A percentile compares a stretch with the other conserved stretches of the same genome.
phyloP scores from a whole-genome alignment of 2,113 vertebrate species.

The Eurystomus gularis region DNA sequence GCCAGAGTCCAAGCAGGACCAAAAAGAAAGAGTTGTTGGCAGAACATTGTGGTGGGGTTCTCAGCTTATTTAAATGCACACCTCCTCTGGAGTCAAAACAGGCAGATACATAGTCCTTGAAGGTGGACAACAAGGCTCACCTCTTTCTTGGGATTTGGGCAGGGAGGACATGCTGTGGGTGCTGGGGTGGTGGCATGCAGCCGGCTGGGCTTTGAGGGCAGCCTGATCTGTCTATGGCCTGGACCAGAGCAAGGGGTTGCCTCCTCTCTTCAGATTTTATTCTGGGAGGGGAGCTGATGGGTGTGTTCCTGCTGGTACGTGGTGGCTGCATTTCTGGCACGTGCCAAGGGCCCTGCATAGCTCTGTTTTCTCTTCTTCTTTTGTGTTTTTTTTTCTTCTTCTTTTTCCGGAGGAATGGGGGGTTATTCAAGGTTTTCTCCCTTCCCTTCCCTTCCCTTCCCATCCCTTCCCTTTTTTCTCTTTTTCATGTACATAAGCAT shows the following conservation, averaged over 20 bases:
- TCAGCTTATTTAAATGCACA: not conserved
- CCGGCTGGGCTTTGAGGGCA: not conserved
- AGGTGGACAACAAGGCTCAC: not conserved
- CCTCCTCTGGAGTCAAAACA: not conserved
- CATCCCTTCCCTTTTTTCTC: not conserved
- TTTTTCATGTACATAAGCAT: not conserved
- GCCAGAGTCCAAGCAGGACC: not conserved
- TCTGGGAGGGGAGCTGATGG: not conserved
- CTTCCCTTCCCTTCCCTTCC: not conserved
- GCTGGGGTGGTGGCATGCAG: not conserved
- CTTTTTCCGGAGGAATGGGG: not conserved
- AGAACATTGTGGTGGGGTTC: not conserved
- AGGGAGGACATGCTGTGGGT: not conserved
- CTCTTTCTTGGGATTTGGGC: not conserved
- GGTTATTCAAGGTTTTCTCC: rapidly evolving
- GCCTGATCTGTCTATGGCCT: not conserved
- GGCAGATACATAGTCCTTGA: not conserved
- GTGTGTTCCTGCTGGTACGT: not conserved
- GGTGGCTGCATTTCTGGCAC: not conserved
- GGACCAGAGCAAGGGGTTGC: not conserved
- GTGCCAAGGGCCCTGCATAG: not conserved
- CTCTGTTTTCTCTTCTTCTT: not conserved
- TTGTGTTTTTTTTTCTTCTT: not conserved
- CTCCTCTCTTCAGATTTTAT: not conserved
- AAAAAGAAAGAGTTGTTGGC: not conserved